Base-by-base conservation (phyloP, 2,888 invertebrate genomes). In the Sinhomidia bicolor region DNA sequence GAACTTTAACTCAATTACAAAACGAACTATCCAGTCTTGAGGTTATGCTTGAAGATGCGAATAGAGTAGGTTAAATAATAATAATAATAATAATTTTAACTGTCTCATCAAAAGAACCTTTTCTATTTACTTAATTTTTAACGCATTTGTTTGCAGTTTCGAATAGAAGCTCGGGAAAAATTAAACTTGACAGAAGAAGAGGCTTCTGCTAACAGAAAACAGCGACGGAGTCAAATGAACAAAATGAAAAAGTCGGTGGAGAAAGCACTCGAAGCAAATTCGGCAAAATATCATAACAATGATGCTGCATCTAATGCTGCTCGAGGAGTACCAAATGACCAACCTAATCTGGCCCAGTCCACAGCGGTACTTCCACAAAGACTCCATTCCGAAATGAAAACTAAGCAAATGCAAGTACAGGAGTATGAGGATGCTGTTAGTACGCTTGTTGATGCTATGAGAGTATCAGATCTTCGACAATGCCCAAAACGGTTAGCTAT, bases 211-310 rank as follows among this genome's bases (percentile, higher is more conserved):
- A 88, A 88, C 26, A 57, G 88, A 12, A 71, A 76, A 20, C 62
- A 65, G n/a, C 74, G 88, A 0, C 7, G 76, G 14, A 5, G 20
- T 14, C 81, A 82, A 88, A 88, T 82, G 76, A 74, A 32, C 51
- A 88, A 78, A 76, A 82, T 88, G 68, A 86, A 86, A 71, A 80
- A 47, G n/a, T 71, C 71, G 0, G 86, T 86, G 10, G 80, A 86
- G 20, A 86, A 71, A 20, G 86, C 86, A 6, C 44, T 86, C 0
- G 81, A 54, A 4, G 71, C 36, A 9, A 86, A 86, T 44, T 17
- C 47, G 3, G 41, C 80, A 23, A 86, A 81, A 29, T 86, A 86
- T 60, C 26, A 86, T 60, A 10, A 26, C 12, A 29, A 3, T 7
- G 60, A 12, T 10, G 12, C 29, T 10, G 29, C 7, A 23, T 57